Evolutionary conservation across 2,888 invertebrate species (phyloP).

Genomic region (Saturnia japonica): DNA sequence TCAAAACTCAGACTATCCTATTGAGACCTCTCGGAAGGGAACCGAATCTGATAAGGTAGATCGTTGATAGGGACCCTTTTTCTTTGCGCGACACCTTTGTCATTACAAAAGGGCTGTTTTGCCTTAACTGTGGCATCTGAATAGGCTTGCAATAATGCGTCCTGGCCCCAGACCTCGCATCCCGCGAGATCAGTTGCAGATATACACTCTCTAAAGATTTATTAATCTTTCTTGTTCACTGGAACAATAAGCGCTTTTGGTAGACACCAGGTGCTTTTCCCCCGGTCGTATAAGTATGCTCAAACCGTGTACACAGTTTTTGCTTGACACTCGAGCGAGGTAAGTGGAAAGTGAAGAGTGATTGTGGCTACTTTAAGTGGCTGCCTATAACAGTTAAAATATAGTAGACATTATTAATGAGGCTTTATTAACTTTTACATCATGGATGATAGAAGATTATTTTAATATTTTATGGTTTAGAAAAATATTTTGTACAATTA

Average conservation of each 20-base stretch:
- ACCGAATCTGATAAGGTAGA: constrained; percentile 80
- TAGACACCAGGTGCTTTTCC: constrained; percentile 79
- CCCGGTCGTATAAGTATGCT: constrained; percentile 64
- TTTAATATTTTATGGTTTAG: neutral
- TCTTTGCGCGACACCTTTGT: constrained; percentile 81
- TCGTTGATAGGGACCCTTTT: constrained; percentile 80
- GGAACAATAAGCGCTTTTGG: constrained; percentile 78
- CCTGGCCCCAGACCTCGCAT: constrained; percentile 71
- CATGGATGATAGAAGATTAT: neutral
- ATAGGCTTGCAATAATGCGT: constrained; percentile 80
- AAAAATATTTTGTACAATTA: no score
- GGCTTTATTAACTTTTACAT: neutral
- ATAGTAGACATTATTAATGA: neutral
- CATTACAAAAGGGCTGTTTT: constrained; percentile 80
- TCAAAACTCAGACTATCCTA: constrained; percentile 76
- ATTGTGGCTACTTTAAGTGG: constrained; percentile 50
- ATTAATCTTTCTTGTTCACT: constrained; percentile 76
- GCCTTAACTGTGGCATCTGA: constrained; percentile 79
- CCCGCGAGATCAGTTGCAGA: constrained; percentile 79
- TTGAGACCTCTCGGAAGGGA: constrained; percentile 80
- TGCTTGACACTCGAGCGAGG: constrained; percentile 56
- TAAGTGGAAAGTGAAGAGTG: constrained; percentile 57
- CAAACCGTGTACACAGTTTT: constrained; percentile 66
- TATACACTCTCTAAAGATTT: constrained; percentile 79
- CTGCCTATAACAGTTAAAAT: constrained; percentile 17